Conservation (phyloP, 2,888 invertebrate genomes). For the Athalia rosae region DNA sequence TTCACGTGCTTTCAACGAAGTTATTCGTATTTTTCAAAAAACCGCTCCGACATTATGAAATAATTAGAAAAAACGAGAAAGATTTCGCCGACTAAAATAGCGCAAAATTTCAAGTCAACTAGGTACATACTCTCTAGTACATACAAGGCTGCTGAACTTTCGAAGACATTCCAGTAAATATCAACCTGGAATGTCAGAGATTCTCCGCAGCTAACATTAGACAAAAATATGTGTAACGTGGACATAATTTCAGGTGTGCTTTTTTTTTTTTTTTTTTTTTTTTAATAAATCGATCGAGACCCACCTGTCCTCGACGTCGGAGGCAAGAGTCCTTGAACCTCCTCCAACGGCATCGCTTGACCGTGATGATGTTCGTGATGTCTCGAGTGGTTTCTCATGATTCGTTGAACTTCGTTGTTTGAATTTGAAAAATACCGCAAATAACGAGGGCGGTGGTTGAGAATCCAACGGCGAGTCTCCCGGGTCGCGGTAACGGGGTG, state of each 20-base stretch:
- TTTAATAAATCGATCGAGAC: not conserved
- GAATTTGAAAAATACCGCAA: not conserved
- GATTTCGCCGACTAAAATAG: too few species aligned
- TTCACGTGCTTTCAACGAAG: too few species aligned
- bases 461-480: constrained; percentile 51
- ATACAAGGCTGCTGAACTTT: constrained; percentile 30
- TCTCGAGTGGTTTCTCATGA: constrained; percentile 68
- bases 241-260: too few species aligned
- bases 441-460: constrained; percentile 48
- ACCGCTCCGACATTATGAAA: too few species aligned
- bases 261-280: not conserved
- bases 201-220: not conserved
- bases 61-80: too few species aligned
- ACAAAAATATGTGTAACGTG: not conserved
- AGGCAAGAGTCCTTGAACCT: constrained; percentile 68
- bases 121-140: not conserved
- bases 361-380: constrained; percentile 67
- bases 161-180: constrained; percentile 34
- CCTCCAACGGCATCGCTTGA: constrained; percentile 69
- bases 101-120: not conserved
- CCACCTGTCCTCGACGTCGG: constrained; percentile 67
- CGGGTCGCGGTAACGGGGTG: constrained; percentile 25
- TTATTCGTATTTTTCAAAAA: too few species aligned
- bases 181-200: constrained; percentile 30
- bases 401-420: constrained; percentile 51